Evolutionary conservation across 2,888 invertebrate genomes (phyloP), one percentile per base, ranked within the genome.

Genomic region (Rhamnusium bicolor): DNA sequence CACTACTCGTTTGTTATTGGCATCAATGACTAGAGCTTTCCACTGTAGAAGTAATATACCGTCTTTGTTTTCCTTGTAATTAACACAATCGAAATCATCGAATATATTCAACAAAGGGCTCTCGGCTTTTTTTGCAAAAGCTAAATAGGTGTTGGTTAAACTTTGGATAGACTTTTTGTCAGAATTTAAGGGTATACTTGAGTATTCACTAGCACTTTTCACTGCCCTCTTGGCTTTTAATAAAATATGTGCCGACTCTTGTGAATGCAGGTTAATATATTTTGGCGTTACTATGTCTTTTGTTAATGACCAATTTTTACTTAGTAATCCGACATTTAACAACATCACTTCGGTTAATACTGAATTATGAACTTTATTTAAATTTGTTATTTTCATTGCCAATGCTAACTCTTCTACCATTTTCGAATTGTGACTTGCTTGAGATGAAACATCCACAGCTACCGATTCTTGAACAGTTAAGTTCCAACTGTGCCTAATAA

Each of bases 301-400:
- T 10, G 80, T 81, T 19, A 94, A 85, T 53, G 87, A 87, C 94
- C 94, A 94, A 74, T 89, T 89, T 46, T 90, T 87, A 81, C 94
- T 92, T 49, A 92, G 86, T 40, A 93, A 85, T 0, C 91, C 90
- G 1, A 92, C 90, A 78, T 92, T 91, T 27, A 91, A 84, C 18
- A 93, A 84, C 76, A 90, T 90, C 16, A 93, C 88, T 81, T 87
- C 89, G 72, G 88, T 91, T 79, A 85, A 85, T n/a, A 91, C 89
- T 0, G 91, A 90, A 82, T 92, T 91, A 81, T 93, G 92, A 12
- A 91, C 89, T 80, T 91, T 90, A 85, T 92, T 93, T 46, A 92
- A 89, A 86, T 95, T 95, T 81, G 93, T 93, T 0, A 94, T 89
- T 83, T 92, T 92, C 2, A 94, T 87, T 40, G 93, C 91, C 10